These are phyloP conservation scores for Troides aeacus DNA, from an alignment of 2,888 invertebrate species.

Conservation along the genomic window DNA sequence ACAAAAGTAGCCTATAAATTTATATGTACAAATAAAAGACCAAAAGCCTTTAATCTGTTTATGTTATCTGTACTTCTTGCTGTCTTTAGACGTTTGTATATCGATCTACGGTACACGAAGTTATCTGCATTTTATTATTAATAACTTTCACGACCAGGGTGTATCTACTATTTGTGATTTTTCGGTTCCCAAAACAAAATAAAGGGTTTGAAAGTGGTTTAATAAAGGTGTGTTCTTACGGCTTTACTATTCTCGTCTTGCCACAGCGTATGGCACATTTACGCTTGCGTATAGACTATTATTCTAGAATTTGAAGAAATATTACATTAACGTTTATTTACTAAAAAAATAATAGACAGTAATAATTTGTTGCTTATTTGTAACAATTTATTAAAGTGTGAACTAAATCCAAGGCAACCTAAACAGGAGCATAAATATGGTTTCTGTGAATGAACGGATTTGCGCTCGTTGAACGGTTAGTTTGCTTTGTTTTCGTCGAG, in stretches of 20 bases:
- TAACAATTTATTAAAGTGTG: conserved; percentile 1
- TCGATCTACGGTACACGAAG: neutral
- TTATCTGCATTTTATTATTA: neutral
- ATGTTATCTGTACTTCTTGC: conserved; percentile 1
- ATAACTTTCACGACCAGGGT: neutral
- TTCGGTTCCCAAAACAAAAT: neutral
- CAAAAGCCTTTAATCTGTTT: neutral
- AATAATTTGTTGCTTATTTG: neutral
- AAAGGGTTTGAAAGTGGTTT: neutral
- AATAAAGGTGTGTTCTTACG: neutral
- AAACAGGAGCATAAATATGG: conserved; percentile 29
- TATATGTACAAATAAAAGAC: neutral
- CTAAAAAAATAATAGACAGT: neutral
- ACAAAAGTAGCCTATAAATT: no score
- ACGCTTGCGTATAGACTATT: neutral
- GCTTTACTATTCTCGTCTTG: neutral
- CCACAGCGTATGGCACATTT: neutral
- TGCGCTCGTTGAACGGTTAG: conserved; percentile 19
- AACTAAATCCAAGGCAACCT: conserved; percentile 22
- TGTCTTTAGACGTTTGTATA: neutral
- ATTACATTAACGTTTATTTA: neutral
- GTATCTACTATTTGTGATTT: neutral
- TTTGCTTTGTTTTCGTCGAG: conserved; percentile 21
- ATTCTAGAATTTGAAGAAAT: neutral
- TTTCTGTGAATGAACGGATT: conserved; percentile 32